Conservation (phyloP, 2,797 vertebrate genomes). For the Phalanger gymnotis region DNA sequence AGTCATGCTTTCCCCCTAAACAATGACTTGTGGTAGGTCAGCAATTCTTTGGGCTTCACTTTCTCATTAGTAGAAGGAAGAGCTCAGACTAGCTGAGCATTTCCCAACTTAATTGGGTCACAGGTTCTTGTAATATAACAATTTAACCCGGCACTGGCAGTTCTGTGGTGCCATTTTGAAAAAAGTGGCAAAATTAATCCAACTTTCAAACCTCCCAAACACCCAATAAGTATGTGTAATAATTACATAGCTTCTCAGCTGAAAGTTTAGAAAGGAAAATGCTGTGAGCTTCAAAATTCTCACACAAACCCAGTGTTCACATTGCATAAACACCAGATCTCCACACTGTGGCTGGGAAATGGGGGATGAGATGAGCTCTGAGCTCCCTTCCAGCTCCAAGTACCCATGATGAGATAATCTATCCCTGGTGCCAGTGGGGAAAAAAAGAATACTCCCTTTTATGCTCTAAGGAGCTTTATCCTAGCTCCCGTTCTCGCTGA, state of each 20-base stretch:
- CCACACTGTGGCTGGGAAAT: not conserved
- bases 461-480: not conserved
- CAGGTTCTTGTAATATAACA: not conserved
- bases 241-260: not conserved
- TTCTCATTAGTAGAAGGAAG: not conserved
- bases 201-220: not conserved
- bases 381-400: not conserved
- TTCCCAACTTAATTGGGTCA: not conserved
- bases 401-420: not conserved
- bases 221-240: not conserved
- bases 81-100: not conserved
- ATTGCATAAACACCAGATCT: not conserved
- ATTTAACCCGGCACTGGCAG: not conserved
- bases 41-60: not conserved
- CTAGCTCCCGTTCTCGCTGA: not conserved
- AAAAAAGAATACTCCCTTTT: not conserved
- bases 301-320: not conserved
- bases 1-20: not conserved
- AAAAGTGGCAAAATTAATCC: not conserved
- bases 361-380: not conserved
- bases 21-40: not conserved
- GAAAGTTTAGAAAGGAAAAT: not conserved
- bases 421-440: not conserved
- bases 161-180: not conserved
- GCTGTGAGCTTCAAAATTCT: not conserved